Evolutionary conservation across 2,888 invertebrate genomes (phyloP).

Genomic region (Melanotus villosus): DNA sequence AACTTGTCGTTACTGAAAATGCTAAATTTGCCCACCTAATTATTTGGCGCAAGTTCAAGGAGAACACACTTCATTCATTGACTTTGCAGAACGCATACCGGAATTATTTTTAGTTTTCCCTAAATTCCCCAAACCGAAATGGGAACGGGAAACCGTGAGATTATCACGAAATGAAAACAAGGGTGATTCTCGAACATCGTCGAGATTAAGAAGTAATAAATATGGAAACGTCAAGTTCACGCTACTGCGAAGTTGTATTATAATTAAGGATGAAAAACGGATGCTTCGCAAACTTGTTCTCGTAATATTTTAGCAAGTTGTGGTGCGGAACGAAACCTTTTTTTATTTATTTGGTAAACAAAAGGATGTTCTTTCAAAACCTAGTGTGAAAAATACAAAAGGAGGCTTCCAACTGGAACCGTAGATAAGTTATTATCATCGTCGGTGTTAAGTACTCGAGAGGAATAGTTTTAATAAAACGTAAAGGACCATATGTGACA

Average conservation of each 20-base stretch:
- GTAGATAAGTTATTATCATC: too few relatives aligned
- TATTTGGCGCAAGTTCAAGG: constrained; percentile 33
- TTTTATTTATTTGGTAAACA: constrained; percentile 4
- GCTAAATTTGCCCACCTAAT: constrained; percentile 18
- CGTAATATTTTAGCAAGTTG: constrained; percentile 23
- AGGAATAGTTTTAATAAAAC: too few relatives aligned
- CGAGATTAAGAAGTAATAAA: constrained; percentile 33
- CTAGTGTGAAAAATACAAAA: too few relatives aligned
- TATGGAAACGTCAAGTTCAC: constrained; percentile 30
- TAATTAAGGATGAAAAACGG: constrained; percentile 33
- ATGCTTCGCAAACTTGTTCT: constrained; percentile 20
- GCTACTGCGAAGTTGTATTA: constrained; percentile 27
- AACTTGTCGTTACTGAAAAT: constrained; percentile 1
- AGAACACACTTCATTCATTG: constrained; percentile 17
- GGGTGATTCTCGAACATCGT: constrained; percentile 1
- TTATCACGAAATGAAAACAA: constrained; percentile 15
- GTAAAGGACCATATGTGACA: too few relatives aligned
- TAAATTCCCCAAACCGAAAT: background rate
- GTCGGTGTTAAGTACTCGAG: too few relatives aligned
- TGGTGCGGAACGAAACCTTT: background rate
- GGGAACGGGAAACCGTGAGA: background rate
- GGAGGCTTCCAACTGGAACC: too few relatives aligned
- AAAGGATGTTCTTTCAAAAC: too few relatives aligned
- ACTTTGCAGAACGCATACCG: background rate
- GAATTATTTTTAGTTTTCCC: constrained; percentile 2